A percentile compares a stretch with the other conserved stretches of the same genome.
These are phyloP conservation scores for Nycteola revayana DNA, from an alignment of 2,888 invertebrate genomes.

Conservation along the genomic window DNA sequence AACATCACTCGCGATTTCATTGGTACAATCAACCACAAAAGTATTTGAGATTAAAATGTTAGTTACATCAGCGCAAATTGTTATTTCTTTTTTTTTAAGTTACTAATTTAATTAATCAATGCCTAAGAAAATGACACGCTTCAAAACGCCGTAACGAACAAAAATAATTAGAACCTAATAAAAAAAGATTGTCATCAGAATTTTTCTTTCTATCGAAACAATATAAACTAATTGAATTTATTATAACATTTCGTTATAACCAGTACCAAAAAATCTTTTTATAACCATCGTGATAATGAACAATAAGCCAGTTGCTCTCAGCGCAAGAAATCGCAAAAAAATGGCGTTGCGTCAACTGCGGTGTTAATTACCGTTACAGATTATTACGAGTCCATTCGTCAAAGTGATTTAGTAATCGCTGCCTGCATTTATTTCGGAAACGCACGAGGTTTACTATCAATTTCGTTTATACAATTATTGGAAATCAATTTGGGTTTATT, in stretches of 20 bases:
- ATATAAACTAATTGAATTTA: background rate
- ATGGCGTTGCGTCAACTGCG: slow-evolving; percentile 61
- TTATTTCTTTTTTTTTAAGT: too few species aligned
- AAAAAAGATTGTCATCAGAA: too few species aligned
- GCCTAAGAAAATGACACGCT: too few species aligned
- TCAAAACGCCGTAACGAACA: too few species aligned
- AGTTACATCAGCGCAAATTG: too few species aligned
- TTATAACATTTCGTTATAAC: slow-evolving; percentile 4
- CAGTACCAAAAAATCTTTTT: slow-evolving; percentile 2
- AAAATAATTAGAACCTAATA: too few species aligned
- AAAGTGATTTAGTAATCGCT: slow-evolving; percentile 55
- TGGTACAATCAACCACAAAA: slow-evolving; percentile 31
- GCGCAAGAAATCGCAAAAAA: slow-evolving; percentile 67
- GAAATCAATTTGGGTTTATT: too few species aligned
- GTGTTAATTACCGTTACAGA: slow-evolving; percentile 66
- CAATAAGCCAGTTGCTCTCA: slow-evolving; percentile 64
- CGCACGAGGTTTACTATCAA: slow-evolving; percentile 33
- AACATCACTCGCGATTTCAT: slow-evolving; percentile 56
- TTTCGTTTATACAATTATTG: slow-evolving; percentile 22
- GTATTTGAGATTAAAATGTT: background rate
- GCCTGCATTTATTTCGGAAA: slow-evolving; percentile 32
- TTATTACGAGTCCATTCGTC: slow-evolving; percentile 65
- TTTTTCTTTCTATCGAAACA: too few species aligned
- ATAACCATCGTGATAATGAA: slow-evolving; percentile 61
- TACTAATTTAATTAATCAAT: too few species aligned